These are phyloP conservation scores for Lycodopsis pacificus DNA, from an alignment of 2,797 vertebrate species.

Conservation along the genomic window DNA sequence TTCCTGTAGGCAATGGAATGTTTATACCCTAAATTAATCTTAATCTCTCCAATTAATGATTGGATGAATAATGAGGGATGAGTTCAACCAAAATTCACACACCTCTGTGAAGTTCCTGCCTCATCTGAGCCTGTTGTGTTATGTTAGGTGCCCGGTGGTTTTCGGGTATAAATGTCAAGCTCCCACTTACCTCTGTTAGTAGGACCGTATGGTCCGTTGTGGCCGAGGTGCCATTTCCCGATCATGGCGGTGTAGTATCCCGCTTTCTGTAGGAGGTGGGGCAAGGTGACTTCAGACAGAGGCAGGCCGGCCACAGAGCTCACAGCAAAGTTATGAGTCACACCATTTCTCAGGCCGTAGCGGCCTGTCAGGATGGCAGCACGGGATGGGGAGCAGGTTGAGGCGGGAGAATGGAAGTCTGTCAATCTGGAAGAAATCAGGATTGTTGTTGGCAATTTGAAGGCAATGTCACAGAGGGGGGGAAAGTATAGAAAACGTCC, in stretches of 20 bases:
- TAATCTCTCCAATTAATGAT: neutral
- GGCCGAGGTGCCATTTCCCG: slow-evolving; percentile 98
- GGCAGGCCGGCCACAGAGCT: slow-evolving; percentile 91
- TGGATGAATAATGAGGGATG: neutral
- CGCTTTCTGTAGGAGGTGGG: slow-evolving; percentile 85
- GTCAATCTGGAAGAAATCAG: slow-evolving; percentile 83
- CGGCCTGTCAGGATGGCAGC: slow-evolving; percentile 95
- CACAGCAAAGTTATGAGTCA: slow-evolving; percentile 94
- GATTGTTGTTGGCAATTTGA: neutral
- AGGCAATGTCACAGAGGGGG: too few relatives aligned
- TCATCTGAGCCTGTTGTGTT: neutral
- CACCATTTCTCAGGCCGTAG: slow-evolving; percentile 92
- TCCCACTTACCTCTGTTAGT: slow-evolving; percentile 87
- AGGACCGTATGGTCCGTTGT: slow-evolving; percentile 88
- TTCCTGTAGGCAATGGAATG: too few relatives aligned
- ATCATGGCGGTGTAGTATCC: slow-evolving; percentile 93
- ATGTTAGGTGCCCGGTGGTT: neutral
- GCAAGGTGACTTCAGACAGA: slow-evolving; percentile 91
- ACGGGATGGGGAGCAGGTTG: slow-evolving; percentile 95
- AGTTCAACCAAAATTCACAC: neutral
- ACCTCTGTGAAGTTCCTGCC: neutral
- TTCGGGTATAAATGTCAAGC: neutral
- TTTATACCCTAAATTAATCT: neutral
- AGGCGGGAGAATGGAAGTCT: slow-evolving; percentile 95
- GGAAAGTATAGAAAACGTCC: too few relatives aligned